Percentiles rank a stretch among this genome's conserved stretches.
phyloP scores from a whole-genome alignment of 2,113 vertebrate genomes.

The Monopterus albus region DNA sequence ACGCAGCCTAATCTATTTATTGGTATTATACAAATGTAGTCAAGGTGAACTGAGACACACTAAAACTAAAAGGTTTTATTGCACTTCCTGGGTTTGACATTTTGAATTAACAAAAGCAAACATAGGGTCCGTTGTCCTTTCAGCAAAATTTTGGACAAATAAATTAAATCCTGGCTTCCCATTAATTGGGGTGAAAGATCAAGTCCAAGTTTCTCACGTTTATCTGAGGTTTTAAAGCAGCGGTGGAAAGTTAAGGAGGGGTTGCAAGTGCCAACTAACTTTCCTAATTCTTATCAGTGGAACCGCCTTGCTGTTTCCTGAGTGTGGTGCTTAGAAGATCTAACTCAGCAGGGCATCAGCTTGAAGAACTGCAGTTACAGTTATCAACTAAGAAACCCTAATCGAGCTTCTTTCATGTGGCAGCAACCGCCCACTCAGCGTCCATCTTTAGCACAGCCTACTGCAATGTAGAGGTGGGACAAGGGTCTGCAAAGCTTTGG shows the following conservation, averaged over 20 bases:
- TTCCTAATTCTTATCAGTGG: constrained; percentile 63
- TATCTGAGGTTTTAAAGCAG: constrained; percentile 33
- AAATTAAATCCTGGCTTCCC: constrained; percentile 27
- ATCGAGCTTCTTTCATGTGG: constrained; percentile 46
- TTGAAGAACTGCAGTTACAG: constrained; percentile 42
- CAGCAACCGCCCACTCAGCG: constrained; percentile 22
- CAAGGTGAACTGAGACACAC: not conserved
- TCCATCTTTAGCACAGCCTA: constrained; percentile 9
- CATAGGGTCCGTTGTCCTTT: constrained; percentile 11
- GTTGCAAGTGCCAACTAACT: constrained; percentile 38
- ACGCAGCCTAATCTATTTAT: not conserved
- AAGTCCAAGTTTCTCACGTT: constrained; percentile 29
- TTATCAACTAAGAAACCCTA: constrained; percentile 57
- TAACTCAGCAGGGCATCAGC: constrained; percentile 49
- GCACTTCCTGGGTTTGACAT: constrained; percentile 2
- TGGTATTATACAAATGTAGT: not conserved
- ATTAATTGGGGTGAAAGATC: constrained; percentile 55
- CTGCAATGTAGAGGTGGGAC: constrained; percentile 27
- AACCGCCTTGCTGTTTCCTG: constrained; percentile 70
- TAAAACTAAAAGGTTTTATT: constrained; percentile 2
- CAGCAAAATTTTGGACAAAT: constrained; percentile 14
- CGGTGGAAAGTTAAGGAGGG: constrained; percentile 17
- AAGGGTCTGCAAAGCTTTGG: constrained; percentile 33
- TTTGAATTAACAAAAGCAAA: constrained; percentile 1
- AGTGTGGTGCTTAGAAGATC: constrained; percentile 57